Base-by-base conservation (phyloP, 2,797 vertebrate species). In the Syngnathus acus region DNA sequence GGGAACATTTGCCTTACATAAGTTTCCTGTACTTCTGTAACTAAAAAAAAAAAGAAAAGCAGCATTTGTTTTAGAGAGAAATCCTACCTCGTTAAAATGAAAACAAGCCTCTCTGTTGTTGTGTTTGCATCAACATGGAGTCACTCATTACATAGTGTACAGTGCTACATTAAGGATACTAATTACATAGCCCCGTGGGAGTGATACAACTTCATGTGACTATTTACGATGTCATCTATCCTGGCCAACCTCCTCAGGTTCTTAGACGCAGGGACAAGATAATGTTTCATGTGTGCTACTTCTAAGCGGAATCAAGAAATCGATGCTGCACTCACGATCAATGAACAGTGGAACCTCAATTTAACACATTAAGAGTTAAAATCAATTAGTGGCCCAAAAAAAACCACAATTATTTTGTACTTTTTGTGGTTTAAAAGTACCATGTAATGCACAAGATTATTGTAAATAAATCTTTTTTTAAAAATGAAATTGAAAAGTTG, bases 1-100 rank as follows among this genome's bases (percentile, higher is more conserved):
- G 40, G 32, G 60, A 62, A 45, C 42, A 64, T 64, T 64, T n/a
- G 4, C 3, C 43, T 64, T 64, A 50, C 62, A 50, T 64, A 64
- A 64, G 7, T 32, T 64, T 48, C 26, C 32, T 32, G 32, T 32
- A 32, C 48, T 19, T 5, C 48, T 50, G 48, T 50, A 19, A 53
- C 6, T 21, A 1, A 50, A 19, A 50, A 19, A 32, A 32, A 32
- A 32, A 32, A 32, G 32, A 4, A 32, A 32, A 32, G 4, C 19
- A 43, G 7, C 19, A 51, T 51, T 51, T 21, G 21, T n/a, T 53
- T 53, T 53, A 3, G 51, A 21, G n/a, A 21, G 9, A 4, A 23
- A 23, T 53, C n/a, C 21, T 21, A 21, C n/a, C 17, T n/a, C 9
- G 10, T 51, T 51, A 8, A 6, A 48, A 48, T 48, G 50, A n/a